Evolutionary conservation across 1,140 invertebrate species (phyloP).

Genomic region (Meteorus sp.): DNA sequence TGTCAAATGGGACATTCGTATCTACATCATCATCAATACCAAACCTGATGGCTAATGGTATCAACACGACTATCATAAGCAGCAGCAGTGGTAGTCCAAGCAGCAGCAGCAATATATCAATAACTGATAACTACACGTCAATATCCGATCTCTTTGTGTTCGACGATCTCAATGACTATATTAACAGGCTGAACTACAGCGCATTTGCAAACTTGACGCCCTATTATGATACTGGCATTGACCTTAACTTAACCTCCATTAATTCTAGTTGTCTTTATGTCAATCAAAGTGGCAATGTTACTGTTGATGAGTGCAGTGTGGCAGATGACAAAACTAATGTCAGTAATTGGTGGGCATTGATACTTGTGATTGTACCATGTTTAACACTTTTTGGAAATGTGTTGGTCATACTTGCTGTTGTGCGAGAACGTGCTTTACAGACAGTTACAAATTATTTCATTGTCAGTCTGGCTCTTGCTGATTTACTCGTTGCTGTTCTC

Average conservation of each 20-base stretch:
- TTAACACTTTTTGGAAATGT: slow-evolving; percentile 96
- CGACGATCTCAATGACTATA: slow-evolving; percentile 53
- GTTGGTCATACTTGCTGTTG: slow-evolving; percentile 92
- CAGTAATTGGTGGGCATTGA: slow-evolving; percentile 82
- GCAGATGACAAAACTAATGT: slow-evolving; percentile 50
- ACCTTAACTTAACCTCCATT: slow-evolving; percentile 36
- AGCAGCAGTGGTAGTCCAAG: no score
- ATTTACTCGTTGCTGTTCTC: slow-evolving; percentile 91
- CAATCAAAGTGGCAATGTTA: slow-evolving; percentile 58
- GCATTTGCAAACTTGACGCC: slow-evolving; percentile 49
- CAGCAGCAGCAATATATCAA: slow-evolving; percentile 29
- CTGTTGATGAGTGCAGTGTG: slow-evolving; percentile 50
- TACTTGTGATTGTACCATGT: slow-evolving; percentile 87
- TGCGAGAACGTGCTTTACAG: slow-evolving; percentile 84
- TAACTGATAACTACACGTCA: slow-evolving; percentile 48
- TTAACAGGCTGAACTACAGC: slow-evolving; percentile 51
- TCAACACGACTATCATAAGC: no score
- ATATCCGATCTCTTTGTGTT: slow-evolving; percentile 53
- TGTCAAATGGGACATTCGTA: slow-evolving; percentile 17
- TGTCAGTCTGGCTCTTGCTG: slow-evolving; percentile 94
- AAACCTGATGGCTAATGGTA: slow-evolving; percentile 27
- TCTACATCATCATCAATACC: slow-evolving; percentile 19
- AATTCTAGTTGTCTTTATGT: slow-evolving; percentile 44
- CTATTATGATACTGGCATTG: slow-evolving; percentile 42
- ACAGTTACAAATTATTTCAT: slow-evolving; percentile 99